Evolutionary conservation across 1,140 invertebrate species (phyloP).

Genomic region (Drosophila virilis): DNA sequence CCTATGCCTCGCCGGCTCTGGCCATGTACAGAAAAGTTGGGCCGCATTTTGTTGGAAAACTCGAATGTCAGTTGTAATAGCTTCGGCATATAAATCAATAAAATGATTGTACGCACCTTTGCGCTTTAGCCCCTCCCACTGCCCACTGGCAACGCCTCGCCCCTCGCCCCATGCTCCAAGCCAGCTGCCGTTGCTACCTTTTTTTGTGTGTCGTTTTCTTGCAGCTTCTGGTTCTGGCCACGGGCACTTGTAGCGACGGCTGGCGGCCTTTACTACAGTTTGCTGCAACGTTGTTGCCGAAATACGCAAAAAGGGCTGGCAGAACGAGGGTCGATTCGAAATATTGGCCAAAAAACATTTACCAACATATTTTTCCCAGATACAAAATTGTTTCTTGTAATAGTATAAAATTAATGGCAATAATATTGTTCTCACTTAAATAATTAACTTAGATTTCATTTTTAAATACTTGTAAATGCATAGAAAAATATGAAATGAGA

Average conservation of each 20-base stretch:
- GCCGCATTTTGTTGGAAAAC: constrained; percentile 71
- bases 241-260: constrained; percentile 60
- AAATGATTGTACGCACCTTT: constrained; percentile 84
- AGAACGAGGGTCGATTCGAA: constrained; percentile 36
- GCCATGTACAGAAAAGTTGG: constrained; percentile 45
- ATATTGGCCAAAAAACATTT: background rate
- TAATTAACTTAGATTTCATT: no score
- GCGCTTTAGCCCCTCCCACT: constrained; percentile 29
- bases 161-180: background rate
- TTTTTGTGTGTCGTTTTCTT: constrained; percentile 51
- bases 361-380: no score
- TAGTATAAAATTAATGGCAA: no score
- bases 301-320: constrained; percentile 62
- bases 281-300: constrained; percentile 70
- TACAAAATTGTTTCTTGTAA: no score
- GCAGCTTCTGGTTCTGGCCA: constrained; percentile 61
- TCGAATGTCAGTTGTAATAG: constrained; percentile 84
- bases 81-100: constrained; percentile 84
- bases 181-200: constrained; percentile 24
- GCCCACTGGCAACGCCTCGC: background rate
- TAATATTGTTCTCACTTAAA: no score
- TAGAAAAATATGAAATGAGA: no score
- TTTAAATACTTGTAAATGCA: no score
- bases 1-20: background rate
- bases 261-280: constrained; percentile 50